Percentiles rank a stretch among this genome's conserved stretches.
Evolutionary conservation across 2,113 vertebrate species (phyloP).

Genomic region (Dipodomys stephensi): DNA sequence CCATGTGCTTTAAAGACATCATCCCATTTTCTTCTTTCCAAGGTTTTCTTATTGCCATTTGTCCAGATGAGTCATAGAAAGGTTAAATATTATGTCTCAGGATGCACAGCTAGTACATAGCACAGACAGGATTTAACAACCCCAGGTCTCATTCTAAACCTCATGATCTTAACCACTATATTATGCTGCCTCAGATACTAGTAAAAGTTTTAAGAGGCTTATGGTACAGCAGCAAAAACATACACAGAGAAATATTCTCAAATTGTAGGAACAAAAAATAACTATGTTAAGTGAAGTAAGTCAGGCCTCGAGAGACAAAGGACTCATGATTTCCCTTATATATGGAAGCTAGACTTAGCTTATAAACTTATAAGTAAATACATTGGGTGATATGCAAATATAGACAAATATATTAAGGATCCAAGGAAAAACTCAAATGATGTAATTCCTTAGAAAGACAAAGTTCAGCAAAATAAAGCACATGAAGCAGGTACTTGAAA

Average conservation of each 20-base stretch:
- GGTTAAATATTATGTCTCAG: background rate
- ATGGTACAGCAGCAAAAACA: background rate
- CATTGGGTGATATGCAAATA: no score
- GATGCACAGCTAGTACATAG: background rate
- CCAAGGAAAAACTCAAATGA: no score
- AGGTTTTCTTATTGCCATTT: conserved; percentile 10
- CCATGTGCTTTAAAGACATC: conserved; percentile 1
- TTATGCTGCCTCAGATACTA: background rate
- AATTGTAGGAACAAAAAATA: background rate
- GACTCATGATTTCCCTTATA: no score
- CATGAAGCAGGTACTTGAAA: no score
- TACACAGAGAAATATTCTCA: background rate
- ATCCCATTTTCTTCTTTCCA: conserved; percentile 24
- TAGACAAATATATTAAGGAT: no score
- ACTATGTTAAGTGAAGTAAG: no score
- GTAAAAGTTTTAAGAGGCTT: background rate
- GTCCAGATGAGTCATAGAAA: background rate
- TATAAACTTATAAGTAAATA: no score
- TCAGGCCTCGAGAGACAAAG: no score
- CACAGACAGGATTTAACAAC: background rate
- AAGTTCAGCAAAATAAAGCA: no score
- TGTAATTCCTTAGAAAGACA: no score
- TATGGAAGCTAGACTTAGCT: no score
- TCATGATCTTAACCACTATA: background rate
- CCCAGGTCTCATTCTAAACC: conserved; percentile 21